These are phyloP conservation scores for Hydrozoanthus gracilis DNA, from an alignment of 92 coral and sea anemone species.

Conservation along the genomic window DNA sequence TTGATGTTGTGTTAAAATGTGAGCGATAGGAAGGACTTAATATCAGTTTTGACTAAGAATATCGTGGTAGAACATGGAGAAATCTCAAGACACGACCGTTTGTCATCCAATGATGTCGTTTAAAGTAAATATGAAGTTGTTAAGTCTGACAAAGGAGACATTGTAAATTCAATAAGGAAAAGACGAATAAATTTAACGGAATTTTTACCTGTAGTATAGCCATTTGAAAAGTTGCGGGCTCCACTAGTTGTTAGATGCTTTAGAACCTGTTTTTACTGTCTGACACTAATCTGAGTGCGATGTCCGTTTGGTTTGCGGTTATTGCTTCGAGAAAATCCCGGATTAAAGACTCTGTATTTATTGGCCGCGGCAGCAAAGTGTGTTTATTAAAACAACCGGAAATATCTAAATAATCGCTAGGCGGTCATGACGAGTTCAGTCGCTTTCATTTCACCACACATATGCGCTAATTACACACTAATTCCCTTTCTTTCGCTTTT, in stretches of 20 bases:
- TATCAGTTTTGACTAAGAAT: slow-evolving; percentile 27
- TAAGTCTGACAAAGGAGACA: slow-evolving; percentile 29
- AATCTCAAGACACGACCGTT: slow-evolving; percentile 24
- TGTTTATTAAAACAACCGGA: slow-evolving; percentile 76
- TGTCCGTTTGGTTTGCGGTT: slow-evolving; percentile 79
- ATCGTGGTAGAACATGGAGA: slow-evolving; percentile 6
- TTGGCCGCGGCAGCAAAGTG: slow-evolving; percentile 61
- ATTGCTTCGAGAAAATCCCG: slow-evolving; percentile 64
- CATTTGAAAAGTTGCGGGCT: slow-evolving; percentile 64
- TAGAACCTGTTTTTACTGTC: slow-evolving; percentile 10
- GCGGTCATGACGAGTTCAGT: slow-evolving; percentile 38
- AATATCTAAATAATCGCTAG: slow-evolving; percentile 70
- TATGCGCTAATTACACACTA: slow-evolving; percentile 30
- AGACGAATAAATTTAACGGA: slow-evolving; percentile 33
- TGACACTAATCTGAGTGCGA: slow-evolving; percentile 48
- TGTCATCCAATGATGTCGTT: slow-evolving; percentile 14
- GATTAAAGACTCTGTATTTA: slow-evolving; percentile 57
- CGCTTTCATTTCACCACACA: slow-evolving; percentile 32
- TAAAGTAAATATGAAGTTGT: slow-evolving; percentile 36
- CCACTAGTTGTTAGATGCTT: slow-evolving; percentile 12
- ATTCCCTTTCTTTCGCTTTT: slow-evolving; percentile 9
- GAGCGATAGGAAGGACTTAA: slow-evolving; percentile 46
- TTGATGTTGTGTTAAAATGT: slow-evolving; percentile 29
- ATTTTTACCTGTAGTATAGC: slow-evolving; percentile 74
- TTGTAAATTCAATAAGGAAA: slow-evolving; percentile 34